Base-by-base conservation (phyloP, 2,888 invertebrate species). In the Caprella mutica region DNA sequence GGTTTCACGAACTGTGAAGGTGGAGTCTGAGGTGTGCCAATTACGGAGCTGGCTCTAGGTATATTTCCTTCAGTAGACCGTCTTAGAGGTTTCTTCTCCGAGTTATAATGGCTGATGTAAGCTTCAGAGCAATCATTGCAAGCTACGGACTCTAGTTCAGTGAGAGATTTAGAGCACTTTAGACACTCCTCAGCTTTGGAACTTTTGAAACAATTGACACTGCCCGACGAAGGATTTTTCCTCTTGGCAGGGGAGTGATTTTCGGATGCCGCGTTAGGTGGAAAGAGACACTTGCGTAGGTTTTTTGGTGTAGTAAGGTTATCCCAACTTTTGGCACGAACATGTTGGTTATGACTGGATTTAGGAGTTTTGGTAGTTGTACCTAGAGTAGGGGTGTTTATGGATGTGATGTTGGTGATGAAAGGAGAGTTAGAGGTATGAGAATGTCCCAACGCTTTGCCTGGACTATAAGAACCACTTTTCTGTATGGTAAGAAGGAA, bases 201-300 rank as follows among this genome's bases (percentile, higher is more conserved):
- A n/a, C n/a, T n/a, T n/a, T n/a, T n/a, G n/a, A 40, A 40, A 14
- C 40, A 40, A 8, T 40, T 40, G n/a, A n/a, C n/a, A n/a, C n/a
- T n/a, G n/a, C n/a, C n/a, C n/a, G n/a, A n/a, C n/a, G 9, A 39
- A 19, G 17, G 9, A 39, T 4, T 9, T 39, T 19, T 19, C 8
- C 40, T 40, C 12, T 17, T 40, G 21, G 21, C 19, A 14, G 21
- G 21, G 8, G 17, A 12, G 9, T 9, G 14, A 24, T 8, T 40
- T 40, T 40, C 5, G 3, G 9, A 14, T 9, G 1, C 24, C 3
- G 26, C 44, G n/a, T 44, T 44, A 8, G 48, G 30, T 5, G 48
- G 48, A n/a, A 48, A 48, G 30, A 48, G 48, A 30, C 48, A 48
- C n/a, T 48, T 48, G 12, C 48, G 29, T 24, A 48, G 30, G 48